Conservation (phyloP, 2,113 vertebrate species). For the Zapus hudsonius region DNA sequence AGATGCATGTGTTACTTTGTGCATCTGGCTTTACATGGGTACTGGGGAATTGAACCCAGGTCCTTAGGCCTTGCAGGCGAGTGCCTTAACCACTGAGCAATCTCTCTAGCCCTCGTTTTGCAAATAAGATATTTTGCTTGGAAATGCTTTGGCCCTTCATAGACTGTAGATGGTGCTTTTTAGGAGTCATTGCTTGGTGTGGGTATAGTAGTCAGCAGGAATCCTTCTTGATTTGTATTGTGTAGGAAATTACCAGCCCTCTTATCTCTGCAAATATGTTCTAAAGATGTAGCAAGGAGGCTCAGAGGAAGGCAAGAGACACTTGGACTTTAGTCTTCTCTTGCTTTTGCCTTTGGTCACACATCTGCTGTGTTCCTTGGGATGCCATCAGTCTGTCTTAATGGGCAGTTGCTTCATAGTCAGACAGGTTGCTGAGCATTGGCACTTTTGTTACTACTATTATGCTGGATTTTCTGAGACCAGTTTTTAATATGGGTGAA, state of each 20-base stretch:
- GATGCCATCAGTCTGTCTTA: conserved; percentile 81
- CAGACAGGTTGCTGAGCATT: conserved; percentile 64
- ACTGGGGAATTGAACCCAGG: too few species aligned
- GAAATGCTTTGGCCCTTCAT: conserved; percentile 37
- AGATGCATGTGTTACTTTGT: too few species aligned
- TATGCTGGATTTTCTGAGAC: conserved; percentile 53
- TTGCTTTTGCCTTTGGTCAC: conserved; percentile 76
- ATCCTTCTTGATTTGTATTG: conserved; percentile 65
- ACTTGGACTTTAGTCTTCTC: conserved; percentile 66
- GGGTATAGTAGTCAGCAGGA: not conserved
- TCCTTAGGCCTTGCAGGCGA: too few species aligned
- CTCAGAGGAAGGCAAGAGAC: not conserved
- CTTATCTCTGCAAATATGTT: conserved; percentile 4
- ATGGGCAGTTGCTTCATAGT: too few species aligned
- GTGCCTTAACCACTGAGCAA: too few species aligned
- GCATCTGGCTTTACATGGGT: too few species aligned
- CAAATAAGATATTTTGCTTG: not conserved
- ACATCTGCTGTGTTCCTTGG: conserved; percentile 74
- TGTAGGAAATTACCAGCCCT: conserved; percentile 64
- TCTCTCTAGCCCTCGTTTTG: too few species aligned
- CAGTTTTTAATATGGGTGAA: conserved; percentile 47
- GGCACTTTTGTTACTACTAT: conserved; percentile 48
- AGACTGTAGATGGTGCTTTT: not conserved
- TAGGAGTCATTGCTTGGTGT: conserved; percentile 29
- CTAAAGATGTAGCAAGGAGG: conserved; percentile 4